A percentile compares a stretch with the other conserved stretches of the same genome.
Evolutionary conservation across 2,888 invertebrate species (phyloP).

Genomic region (Micoletzkya japonica): DNA sequence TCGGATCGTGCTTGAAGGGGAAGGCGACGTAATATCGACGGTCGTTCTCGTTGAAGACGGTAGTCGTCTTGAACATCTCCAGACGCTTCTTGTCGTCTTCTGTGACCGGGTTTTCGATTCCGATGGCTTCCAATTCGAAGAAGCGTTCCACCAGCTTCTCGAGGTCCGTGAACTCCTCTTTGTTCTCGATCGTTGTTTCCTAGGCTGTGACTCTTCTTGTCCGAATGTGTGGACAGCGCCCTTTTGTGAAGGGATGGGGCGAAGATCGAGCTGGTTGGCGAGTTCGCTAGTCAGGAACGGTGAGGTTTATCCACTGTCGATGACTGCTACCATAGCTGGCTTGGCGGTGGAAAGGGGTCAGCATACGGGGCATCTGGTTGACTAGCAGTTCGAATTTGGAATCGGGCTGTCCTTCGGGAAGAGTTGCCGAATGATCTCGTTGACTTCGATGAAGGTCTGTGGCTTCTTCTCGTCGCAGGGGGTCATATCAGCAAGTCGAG

Average conservation of each 20-base stretch:
- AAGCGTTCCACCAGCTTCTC: background rate
- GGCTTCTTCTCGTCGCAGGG: too few relatives aligned
- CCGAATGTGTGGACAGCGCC: background rate
- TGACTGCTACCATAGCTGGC: background rate
- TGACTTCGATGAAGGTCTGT: too few relatives aligned
- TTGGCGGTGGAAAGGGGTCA: too few relatives aligned
- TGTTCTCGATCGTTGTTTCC: too few relatives aligned
- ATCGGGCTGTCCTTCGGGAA: too few relatives aligned
- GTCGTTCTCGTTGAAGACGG: constrained; percentile 6
- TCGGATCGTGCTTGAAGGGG: background rate
- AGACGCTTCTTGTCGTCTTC: background rate
- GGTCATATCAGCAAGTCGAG: too few relatives aligned
- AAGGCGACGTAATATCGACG: background rate
- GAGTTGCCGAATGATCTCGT: too few relatives aligned
- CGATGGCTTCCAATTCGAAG: constrained; percentile 10
- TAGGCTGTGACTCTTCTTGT: background rate
- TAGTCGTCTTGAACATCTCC: background rate
- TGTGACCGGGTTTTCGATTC: constrained; percentile 2
- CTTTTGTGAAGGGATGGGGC: background rate
- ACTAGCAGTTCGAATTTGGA: too few relatives aligned
- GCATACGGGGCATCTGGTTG: too few relatives aligned
- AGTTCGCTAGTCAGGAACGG: background rate
- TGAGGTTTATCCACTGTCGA: background rate
- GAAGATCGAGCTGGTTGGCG: background rate
- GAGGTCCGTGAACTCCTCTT: background rate